Percentiles rank a stretch among this genome's conserved stretches.
Evolutionary conservation across 2,888 invertebrate species (phyloP).

Genomic region (Synergus umbraculus): DNA sequence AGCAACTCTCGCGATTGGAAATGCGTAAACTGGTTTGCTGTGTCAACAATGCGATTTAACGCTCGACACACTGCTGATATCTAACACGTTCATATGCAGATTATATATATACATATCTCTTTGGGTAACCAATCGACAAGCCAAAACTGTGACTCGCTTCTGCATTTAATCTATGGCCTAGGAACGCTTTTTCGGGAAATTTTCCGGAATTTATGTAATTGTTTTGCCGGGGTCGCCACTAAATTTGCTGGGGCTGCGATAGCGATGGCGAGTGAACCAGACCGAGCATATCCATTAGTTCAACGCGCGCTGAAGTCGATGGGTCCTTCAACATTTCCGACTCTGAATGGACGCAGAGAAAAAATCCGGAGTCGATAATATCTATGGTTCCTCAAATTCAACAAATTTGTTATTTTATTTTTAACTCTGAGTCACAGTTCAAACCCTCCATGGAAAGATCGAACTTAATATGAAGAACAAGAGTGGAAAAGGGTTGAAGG

Average conservation of each 20-base stretch:
- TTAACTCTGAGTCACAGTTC: too few relatives aligned
- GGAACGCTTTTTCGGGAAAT: constrained; percentile 73
- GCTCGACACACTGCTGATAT: constrained; percentile 74
- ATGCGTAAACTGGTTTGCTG: constrained; percentile 70
- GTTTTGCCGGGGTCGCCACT: constrained; percentile 74
- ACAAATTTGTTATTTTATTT: not conserved
- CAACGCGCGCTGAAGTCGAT: constrained; percentile 69
- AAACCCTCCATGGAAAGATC: not conserved
- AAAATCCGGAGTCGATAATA: constrained; percentile 58
- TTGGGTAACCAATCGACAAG: constrained; percentile 54
- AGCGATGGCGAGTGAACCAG: constrained; percentile 60
- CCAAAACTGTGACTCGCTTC: constrained; percentile 57
- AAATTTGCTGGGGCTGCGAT: constrained; percentile 68
- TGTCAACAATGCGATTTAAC: constrained; percentile 75
- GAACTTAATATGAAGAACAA: not conserved
- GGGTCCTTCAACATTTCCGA: constrained; percentile 68
- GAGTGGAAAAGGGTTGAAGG: constrained; percentile 9
- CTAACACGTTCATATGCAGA: constrained; percentile 57
- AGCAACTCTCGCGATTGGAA: constrained; percentile 58
- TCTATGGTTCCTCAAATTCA: not conserved
- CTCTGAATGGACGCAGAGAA: constrained; percentile 65
- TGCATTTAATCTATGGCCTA: constrained; percentile 74
- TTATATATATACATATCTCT: constrained; percentile 47
- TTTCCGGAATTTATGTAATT: constrained; percentile 74
- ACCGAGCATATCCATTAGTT: constrained; percentile 51